These are phyloP conservation scores for Troides oblongomaculatus DNA, from an alignment of 2,888 invertebrate species.

Conservation along the genomic window DNA sequence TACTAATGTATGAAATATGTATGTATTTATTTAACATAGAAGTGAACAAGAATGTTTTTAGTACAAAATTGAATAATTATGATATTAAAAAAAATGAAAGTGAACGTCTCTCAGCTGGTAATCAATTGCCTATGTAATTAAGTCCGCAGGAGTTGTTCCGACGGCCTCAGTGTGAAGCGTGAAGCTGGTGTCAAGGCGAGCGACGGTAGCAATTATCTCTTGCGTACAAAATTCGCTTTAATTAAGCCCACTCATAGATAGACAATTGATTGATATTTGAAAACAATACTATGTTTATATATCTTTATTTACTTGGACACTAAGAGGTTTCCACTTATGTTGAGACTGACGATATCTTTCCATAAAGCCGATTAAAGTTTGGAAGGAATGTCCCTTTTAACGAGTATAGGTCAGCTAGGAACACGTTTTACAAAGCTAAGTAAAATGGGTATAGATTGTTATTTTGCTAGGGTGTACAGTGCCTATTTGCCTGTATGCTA, in stretches of 20 bases:
- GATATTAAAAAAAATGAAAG: conserved; percentile 15
- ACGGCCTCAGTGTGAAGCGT: conserved; percentile 7
- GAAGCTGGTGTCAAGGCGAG: conserved; percentile 23
- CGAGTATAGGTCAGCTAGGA: too few species aligned
- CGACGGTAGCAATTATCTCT: conserved; percentile 12
- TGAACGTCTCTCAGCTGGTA: conserved; percentile 13
- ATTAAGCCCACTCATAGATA: not conserved
- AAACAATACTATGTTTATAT: not conserved
- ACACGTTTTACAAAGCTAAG: too few species aligned
- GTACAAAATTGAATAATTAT: not conserved
- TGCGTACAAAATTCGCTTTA: conserved; percentile 6
- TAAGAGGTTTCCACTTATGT: too few species aligned
- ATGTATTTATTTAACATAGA: not conserved
- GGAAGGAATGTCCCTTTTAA: too few species aligned
- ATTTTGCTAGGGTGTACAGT: too few species aligned
- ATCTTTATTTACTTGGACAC: not conserved
- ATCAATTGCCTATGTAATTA: conserved; percentile 23
- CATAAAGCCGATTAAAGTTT: too few species aligned
- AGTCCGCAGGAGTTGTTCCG: not conserved
- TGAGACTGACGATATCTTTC: too few species aligned
- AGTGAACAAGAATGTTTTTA: not conserved
- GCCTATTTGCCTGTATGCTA: too few species aligned
- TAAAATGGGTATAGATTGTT: too few species aligned
- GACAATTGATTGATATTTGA: conserved; percentile 1
- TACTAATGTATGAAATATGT: not conserved